phyloP scores from a whole-genome alignment of 2,888 invertebrate species.

The Pterostichus madidus region DNA sequence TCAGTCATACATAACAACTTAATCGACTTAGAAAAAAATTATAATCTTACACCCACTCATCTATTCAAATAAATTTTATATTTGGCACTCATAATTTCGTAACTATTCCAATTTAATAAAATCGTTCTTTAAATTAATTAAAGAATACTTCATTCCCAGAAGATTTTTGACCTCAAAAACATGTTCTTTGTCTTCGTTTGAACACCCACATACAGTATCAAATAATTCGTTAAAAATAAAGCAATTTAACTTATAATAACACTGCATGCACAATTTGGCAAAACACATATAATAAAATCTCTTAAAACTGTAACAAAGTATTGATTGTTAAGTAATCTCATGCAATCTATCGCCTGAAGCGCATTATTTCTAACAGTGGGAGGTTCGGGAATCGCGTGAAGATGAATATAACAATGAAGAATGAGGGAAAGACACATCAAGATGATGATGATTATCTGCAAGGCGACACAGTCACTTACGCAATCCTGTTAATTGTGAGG shows the following conservation, averaged over 20 bases:
- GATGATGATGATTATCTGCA: constrained; percentile 50
- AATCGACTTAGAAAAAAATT: neutral
- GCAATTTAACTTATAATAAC: neutral
- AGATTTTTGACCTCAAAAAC: constrained; percentile 31
- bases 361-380: constrained; percentile 21
- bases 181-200: neutral
- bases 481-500: constrained; percentile 94
- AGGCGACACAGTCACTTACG: constrained; percentile 84
- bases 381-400: neutral
- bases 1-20: no score
- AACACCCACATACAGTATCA: no score
- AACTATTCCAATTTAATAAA: neutral
- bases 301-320: no score
- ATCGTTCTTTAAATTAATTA: neutral
- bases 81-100: neutral
- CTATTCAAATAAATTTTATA: constrained; percentile 6
- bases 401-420: constrained; percentile 13
- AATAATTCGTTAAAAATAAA: constrained; percentile 10
- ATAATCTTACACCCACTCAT: constrained; percentile 17
- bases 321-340: constrained; percentile 6
- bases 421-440: constrained; percentile 42
- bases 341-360: constrained; percentile 41
- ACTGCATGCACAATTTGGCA: constrained; percentile 30
- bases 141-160: no score
- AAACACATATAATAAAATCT: neutral